Conservation (phyloP, 2,113 vertebrate species). For the Myotis lucifugus region DNA sequence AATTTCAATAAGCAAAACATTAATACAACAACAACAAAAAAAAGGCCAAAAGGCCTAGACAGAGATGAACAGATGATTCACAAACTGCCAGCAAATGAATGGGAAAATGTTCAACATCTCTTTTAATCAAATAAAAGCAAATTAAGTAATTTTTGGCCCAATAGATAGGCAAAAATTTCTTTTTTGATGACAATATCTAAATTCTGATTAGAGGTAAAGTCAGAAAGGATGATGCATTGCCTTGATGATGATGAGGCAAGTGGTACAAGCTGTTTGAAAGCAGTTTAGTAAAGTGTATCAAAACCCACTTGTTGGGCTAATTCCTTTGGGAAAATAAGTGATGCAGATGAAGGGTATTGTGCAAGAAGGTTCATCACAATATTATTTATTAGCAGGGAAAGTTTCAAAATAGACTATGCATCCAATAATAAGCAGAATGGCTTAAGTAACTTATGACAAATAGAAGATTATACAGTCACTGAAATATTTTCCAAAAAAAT, state of each 20-base stretch:
- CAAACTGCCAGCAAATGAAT: constrained; percentile 20
- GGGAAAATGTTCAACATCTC: not conserved
- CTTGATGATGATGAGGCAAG: not conserved
- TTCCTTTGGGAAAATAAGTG: constrained; percentile 7
- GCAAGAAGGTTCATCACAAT: not conserved
- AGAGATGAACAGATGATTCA: not conserved
- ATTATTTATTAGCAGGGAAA: constrained; percentile 9
- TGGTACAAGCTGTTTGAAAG: not conserved
- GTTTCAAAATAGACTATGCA: not conserved
- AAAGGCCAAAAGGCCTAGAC: not conserved
- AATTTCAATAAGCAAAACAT: constrained; percentile 40
- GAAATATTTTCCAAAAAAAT: constrained; percentile 54
- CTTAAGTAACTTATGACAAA: constrained; percentile 31
- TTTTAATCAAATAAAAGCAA: constrained; percentile 57
- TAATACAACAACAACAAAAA: not conserved
- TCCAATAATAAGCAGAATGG: not conserved
- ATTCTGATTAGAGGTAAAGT: not conserved
- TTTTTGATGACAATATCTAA: not conserved
- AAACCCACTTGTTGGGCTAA: not conserved
- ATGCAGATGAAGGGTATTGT: not conserved
- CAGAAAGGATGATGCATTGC: not conserved
- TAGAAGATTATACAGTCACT: not conserved
- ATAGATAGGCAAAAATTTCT: not conserved
- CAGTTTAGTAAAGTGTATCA: not conserved
- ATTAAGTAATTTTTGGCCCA: constrained; percentile 45